Percentiles rank a stretch among this genome's conserved stretches.
These are phyloP conservation scores for Varanus salvator DNA, from an alignment of 2,113 vertebrate genomes.

Conservation along the genomic window DNA sequence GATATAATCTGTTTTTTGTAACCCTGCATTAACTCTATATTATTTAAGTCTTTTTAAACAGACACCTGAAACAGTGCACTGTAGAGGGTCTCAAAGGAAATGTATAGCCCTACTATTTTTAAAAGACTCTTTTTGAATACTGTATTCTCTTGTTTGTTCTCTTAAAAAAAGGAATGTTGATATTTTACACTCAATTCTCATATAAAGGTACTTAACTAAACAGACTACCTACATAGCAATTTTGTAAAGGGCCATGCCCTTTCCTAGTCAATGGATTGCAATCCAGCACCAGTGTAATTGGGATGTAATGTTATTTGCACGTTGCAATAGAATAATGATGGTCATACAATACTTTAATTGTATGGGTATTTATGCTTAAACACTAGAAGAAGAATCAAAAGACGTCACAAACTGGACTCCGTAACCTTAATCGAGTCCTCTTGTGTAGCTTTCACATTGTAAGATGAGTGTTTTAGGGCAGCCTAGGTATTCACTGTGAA, in stretches of 20 bases:
- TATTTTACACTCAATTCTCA: conserved; percentile 63
- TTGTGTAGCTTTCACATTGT: conserved; percentile 41
- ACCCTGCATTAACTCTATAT: conserved; percentile 34
- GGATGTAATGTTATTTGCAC: conserved; percentile 55
- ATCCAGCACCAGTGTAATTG: conserved; percentile 39
- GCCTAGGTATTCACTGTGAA: conserved; percentile 38
- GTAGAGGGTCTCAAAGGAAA: conserved; percentile 32
- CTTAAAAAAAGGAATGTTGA: conserved; percentile 61
- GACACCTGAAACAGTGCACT: conserved; percentile 48
- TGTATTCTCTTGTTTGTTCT: conserved; percentile 60
- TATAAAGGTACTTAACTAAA: conserved; percentile 62
- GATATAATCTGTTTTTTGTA: conserved; percentile 30
- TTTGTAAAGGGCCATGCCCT: conserved; percentile 49
- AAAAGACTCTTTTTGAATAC: conserved; percentile 51
- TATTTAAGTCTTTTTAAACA: conserved; percentile 32
- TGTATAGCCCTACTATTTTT: conserved; percentile 41
- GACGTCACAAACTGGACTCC: conserved; percentile 43
- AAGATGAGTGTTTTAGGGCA: conserved; percentile 45
- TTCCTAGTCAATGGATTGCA: conserved; percentile 48
- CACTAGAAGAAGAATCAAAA: conserved; percentile 44
- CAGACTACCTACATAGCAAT: conserved; percentile 59
- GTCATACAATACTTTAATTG: conserved; percentile 26
- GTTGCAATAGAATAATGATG: conserved; percentile 34
- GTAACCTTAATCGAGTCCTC: conserved; percentile 39
- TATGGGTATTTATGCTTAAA: conserved; percentile 25